phyloP scores from a whole-genome alignment of 2,888 invertebrate species.

The Tiliacea citrago region DNA sequence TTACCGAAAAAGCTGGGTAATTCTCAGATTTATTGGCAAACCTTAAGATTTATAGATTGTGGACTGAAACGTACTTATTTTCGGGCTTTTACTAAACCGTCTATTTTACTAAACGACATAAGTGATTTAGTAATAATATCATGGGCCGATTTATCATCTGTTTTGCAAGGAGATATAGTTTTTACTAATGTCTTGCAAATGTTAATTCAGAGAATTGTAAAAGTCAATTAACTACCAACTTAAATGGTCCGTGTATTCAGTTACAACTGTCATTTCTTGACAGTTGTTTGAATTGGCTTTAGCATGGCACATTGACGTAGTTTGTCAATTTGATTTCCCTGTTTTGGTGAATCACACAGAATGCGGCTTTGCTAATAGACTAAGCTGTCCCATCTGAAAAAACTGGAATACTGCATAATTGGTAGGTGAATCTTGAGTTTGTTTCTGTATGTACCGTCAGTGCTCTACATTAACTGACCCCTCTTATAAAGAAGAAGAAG shows the following conservation, averaged over 20 bases:
- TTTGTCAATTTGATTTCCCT: background rate
- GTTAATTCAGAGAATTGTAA: background rate
- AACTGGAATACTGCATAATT: background rate
- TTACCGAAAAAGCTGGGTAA: constrained; percentile 14
- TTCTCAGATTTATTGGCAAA: constrained; percentile 34
- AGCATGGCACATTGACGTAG: too few species aligned
- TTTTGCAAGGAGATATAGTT: background rate
- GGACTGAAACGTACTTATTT: constrained; percentile 27
- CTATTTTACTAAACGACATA: constrained; percentile 5
- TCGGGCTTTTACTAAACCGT: background rate
- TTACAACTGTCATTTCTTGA: background rate
- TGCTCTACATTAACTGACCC: too few species aligned
- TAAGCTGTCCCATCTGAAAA: background rate
- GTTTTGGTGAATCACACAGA: background rate
- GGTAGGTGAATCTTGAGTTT: too few species aligned
- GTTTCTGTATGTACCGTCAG: background rate
- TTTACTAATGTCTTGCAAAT: background rate
- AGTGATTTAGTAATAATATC: too few species aligned
- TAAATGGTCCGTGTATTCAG: background rate
- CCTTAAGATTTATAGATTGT: constrained; percentile 29
- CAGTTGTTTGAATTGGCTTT: too few species aligned
- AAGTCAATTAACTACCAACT: too few species aligned
- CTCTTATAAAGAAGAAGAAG: too few species aligned
- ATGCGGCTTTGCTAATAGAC: background rate
- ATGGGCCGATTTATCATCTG: background rate